Evolutionary conservation across 1,140 invertebrate species (phyloP).

Genomic region (Luehdorfia chinensis): DNA sequence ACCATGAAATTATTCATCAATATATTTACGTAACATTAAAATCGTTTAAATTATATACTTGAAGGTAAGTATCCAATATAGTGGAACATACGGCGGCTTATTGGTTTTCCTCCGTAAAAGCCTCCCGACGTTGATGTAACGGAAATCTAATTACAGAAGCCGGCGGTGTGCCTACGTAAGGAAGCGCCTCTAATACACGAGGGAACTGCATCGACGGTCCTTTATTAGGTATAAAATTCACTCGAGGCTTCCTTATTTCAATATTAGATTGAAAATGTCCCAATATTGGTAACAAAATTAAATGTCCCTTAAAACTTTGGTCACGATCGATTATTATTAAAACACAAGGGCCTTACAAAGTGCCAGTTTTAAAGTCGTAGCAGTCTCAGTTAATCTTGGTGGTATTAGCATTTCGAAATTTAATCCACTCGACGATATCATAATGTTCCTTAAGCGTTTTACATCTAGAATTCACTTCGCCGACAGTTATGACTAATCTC

Average conservation of each 20-base stretch:
- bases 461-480: not conserved
- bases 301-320: no score
- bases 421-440: constrained; percentile 4
- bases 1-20: no score
- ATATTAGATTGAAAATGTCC: no score
- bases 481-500: not conserved
- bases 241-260: no score
- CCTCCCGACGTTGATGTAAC: constrained; percentile 19
- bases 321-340: no score
- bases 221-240: constrained; percentile 8
- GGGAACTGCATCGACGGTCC: not conserved
- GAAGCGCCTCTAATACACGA: no score
- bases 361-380: no score
- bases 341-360: no score
- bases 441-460: not conserved
- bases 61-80: constrained; percentile 15
- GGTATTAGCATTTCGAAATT: no score
- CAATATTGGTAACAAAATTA: no score
- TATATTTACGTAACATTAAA: no score
- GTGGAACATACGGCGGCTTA: constrained; percentile 11
- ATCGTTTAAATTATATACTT: constrained; percentile 1
- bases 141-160: constrained; percentile 28
- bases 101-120: constrained; percentile 29
- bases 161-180: not conserved
- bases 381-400: no score